These are phyloP conservation scores for Drosophila kanekoi DNA, from an alignment of 2,888 invertebrate species.

Conservation along the genomic window DNA sequence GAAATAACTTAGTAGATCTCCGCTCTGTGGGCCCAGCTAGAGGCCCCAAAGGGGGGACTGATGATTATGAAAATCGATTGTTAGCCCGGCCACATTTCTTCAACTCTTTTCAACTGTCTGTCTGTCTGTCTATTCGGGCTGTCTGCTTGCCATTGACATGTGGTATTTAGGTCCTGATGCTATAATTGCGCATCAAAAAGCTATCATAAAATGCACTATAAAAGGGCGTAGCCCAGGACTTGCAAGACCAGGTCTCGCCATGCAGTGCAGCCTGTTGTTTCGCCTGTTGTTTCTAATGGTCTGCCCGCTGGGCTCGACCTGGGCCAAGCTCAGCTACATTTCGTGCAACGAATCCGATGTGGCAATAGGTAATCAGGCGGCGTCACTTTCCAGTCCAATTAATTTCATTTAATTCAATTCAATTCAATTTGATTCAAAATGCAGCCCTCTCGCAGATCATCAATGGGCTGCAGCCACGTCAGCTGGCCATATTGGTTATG, in stretches of 20 bases:
- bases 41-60: conserved; percentile 4
- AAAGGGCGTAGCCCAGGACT: conserved; percentile 29
- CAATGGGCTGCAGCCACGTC: conserved; percentile 78
- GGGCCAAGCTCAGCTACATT: conserved; percentile 28
- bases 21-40: conserved; percentile 6
- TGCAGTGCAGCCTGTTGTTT: conserved; percentile 25
- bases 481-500: conserved; percentile 75
- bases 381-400: conserved; percentile 16
- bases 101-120: conserved; percentile 16
- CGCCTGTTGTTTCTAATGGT: conserved; percentile 10
- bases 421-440: conserved; percentile 3
- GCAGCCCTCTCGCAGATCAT: conserved; percentile 83
- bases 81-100: conserved; percentile 11
- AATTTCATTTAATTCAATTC: conserved; percentile 10
- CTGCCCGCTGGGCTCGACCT: conserved; percentile 2
- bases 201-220: conserved; percentile 57
- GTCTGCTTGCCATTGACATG: conserved; percentile 58
- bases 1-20: background rate
- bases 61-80: conserved; percentile 58
- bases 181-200: conserved; percentile 74
- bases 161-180: conserved; percentile 77
- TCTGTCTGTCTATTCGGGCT: conserved; percentile 9
- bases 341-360: conserved; percentile 75
- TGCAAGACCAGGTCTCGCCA: conserved; percentile 1
- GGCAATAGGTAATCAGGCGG: conserved; percentile 66